A percentile compares a stretch with the other conserved stretches of the same genome.
phyloP scores from a whole-genome alignment of 2,113 vertebrate species.

The Perca flavescens region DNA sequence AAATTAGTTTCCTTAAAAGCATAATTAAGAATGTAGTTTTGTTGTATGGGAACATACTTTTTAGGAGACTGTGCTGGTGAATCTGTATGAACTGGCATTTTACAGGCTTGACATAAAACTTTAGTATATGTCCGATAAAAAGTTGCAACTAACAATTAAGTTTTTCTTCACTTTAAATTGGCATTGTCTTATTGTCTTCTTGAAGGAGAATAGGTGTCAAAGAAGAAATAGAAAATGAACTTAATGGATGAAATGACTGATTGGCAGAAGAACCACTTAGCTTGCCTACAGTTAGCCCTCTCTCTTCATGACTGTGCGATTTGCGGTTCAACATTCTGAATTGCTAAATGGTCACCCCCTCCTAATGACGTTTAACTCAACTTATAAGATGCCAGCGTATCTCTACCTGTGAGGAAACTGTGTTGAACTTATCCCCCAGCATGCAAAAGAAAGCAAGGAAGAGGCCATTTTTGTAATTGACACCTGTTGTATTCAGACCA shows the following conservation, averaged over 20 bases:
- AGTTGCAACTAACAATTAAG: background rate
- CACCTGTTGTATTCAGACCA: conserved; percentile 52
- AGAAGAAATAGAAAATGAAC: no score
- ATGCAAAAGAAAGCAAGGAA: background rate
- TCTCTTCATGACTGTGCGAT: background rate
- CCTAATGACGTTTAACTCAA: background rate
- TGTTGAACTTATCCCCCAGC: background rate
- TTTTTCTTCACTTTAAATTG: background rate
- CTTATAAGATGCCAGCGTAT: background rate
- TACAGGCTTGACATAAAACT: background rate
- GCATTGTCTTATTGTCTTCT: background rate
- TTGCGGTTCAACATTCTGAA: background rate
- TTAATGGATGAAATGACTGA: no score
- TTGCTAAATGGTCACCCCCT: background rate
- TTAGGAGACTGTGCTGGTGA: background rate
- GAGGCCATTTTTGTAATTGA: conserved; percentile 3
- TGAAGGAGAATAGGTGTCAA: background rate
- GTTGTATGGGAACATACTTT: no score
- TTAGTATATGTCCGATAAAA: background rate
- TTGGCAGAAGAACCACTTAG: background rate
- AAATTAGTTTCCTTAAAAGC: no score
- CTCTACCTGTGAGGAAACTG: background rate
- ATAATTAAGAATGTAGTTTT: no score
- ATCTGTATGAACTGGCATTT: background rate
- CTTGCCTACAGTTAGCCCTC: background rate